Evolutionary conservation across 2,797 vertebrate genomes (phyloP), one percentile per base, ranked within the genome.

Genomic region (Sciurus carolinensis): DNA sequence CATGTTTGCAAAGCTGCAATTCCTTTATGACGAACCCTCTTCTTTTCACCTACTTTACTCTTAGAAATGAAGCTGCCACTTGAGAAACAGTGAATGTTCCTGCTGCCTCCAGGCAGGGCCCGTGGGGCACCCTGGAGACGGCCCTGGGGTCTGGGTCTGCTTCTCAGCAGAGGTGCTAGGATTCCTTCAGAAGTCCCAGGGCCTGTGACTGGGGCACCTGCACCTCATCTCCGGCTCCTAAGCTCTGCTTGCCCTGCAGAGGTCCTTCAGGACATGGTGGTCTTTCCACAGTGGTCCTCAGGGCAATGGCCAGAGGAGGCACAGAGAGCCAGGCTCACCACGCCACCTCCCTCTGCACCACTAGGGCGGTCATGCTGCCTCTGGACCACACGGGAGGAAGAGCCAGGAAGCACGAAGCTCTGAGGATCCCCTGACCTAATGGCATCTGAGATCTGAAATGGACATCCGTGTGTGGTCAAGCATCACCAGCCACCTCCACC

Each of bases 1-100:
- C 39, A 52, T 3, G 57, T 64, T 59, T 39, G 28, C 44, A 20
- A 0, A 2, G 7, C 7, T 2, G 0, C 0, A 2, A 44, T 26
- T 39, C 39, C 20, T 57, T 57, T 57, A 57, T 8, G 7, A 57
- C 2, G 18, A 57, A 22, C 54, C 20, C 20, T 22, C 7, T 22
- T 20, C 12, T 33, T 77, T 94, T 42, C 18, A 82, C 42, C 75
- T 1, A 5, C 2, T 20, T 24, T 30, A 59, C 39, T 62, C 81
- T 76, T 1, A 0, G 92, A 66, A 66, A 28, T 12, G 24, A 90
- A 59, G 28, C 42, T 7, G 18, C 86, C 9, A 2, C 22, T 1
- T 14, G 67, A 73, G 17, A 42, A 0, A 0, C 10, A 6, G 18
- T 6, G 7, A 39, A 15, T 3, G 1, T 5, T 4, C 5, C 71